These are phyloP conservation scores for Pristis pectinata DNA, from an alignment of 2,797 vertebrate species.

Conservation along the genomic window DNA sequence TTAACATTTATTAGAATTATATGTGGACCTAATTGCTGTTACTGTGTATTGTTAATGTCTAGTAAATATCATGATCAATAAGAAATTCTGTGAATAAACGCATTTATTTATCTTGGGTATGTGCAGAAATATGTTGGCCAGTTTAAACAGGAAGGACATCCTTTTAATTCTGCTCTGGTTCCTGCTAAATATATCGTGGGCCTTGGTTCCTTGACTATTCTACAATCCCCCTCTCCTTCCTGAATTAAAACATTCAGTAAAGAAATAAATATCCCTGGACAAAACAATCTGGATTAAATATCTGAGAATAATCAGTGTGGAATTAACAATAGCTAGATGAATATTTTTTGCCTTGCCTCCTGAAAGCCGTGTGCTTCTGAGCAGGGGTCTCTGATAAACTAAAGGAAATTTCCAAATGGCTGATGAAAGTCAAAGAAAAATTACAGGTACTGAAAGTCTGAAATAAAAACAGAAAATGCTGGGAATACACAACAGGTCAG, in stretches of 20 bases:
- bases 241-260: neutral
- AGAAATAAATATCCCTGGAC: neutral
- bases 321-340: neutral
- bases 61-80: neutral
- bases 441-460: no score
- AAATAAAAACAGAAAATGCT: no score
- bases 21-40: neutral
- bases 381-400: neutral
- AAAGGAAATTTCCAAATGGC: neutral
- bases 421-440: no score
- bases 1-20: neutral
- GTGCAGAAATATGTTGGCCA: neutral
- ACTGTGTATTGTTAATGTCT: neutral
- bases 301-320: neutral
- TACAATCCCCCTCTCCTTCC: neutral
- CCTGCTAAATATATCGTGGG: neutral
- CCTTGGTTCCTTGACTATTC: neutral
- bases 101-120: no score
- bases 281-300: neutral
- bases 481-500: no score
- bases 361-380: neutral
- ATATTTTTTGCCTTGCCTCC: neutral
- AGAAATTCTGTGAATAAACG: neutral
- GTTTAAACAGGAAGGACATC: neutral
- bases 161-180: neutral